Evolutionary conservation across 2,888 invertebrate genomes (phyloP).

Genomic region (Melinopterus prodromus): DNA sequence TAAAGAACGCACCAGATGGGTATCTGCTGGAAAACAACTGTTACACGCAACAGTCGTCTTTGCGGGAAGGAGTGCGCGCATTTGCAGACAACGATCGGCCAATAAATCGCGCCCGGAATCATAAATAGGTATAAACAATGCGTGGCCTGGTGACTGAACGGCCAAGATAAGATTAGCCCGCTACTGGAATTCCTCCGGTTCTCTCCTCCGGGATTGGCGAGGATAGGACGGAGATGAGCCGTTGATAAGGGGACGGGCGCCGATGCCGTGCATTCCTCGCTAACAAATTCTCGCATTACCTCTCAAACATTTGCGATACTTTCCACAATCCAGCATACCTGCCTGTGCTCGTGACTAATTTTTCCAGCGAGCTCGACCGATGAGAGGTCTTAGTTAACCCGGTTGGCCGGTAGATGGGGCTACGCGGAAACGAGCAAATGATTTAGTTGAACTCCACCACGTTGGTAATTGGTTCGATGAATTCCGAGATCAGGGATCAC

Average conservation of each 20-base stretch:
- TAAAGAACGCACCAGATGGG: slow-evolving; percentile 5
- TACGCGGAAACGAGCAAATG: slow-evolving; percentile 16
- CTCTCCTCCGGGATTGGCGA: slow-evolving; percentile 7
- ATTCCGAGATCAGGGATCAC: background rate
- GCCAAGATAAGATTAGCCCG: slow-evolving; percentile 40
- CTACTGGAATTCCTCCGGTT: slow-evolving; percentile 41
- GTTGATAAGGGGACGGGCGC: slow-evolving; percentile 22
- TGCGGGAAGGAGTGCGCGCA: slow-evolving; percentile 43
- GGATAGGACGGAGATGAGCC: slow-evolving; percentile 18
- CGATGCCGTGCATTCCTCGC: slow-evolving; percentile 21
- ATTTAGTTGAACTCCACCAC: slow-evolving; percentile 6
- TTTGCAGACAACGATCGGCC: slow-evolving; percentile 45
- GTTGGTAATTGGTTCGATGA: background rate
- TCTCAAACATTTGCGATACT: slow-evolving; percentile 21
- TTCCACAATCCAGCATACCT: slow-evolving; percentile 14
- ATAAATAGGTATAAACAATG: slow-evolving; percentile 45
- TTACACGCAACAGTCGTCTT: slow-evolving; percentile 38
- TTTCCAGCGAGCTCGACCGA: background rate
- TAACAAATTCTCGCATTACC: slow-evolving; percentile 24
- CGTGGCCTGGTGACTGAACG: slow-evolving; percentile 44
- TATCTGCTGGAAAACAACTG: slow-evolving; percentile 18
- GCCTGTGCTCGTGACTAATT: slow-evolving; percentile 24
- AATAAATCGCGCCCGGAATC: slow-evolving; percentile 47
- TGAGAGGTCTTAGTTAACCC: slow-evolving; percentile 21
- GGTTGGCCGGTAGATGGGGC: background rate